phyloP scores from a whole-genome alignment of 1,140 invertebrate species.

The Drosophila santomea region DNA sequence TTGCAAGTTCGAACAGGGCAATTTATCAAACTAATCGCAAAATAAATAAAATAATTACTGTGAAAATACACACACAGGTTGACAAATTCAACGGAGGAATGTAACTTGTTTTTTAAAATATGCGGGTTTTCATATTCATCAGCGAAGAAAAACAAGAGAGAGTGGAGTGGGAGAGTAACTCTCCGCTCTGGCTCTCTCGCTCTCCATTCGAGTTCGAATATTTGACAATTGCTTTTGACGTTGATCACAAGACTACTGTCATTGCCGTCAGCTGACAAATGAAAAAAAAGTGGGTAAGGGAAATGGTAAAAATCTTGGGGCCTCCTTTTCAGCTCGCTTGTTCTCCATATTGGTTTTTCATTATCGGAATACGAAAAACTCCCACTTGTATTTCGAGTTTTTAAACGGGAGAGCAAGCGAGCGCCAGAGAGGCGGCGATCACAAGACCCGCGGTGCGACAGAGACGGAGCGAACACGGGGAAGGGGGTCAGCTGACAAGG shows the following conservation, averaged over 20 bases:
- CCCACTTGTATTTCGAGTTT: conserved; percentile 19
- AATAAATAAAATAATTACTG: conserved; percentile 27
- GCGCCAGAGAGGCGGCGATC: conserved; percentile 37
- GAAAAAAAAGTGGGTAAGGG: conserved; percentile 44
- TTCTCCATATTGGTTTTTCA: conserved; percentile 68
- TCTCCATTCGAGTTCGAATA: conserved; percentile 71
- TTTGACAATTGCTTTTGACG: conserved; percentile 78
- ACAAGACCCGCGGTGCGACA: conserved; percentile 55
- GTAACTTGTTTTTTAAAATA: conserved; percentile 9
- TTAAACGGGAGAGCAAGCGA: conserved; percentile 1
- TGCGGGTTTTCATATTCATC: conserved; percentile 34
- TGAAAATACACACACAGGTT: not conserved
- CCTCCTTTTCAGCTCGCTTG: conserved; percentile 2
- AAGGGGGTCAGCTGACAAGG: conserved; percentile 72
- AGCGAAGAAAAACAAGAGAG: not conserved
- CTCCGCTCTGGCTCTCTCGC: conserved; percentile 27
- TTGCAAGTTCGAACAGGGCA: conserved; percentile 71
- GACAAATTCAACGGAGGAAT: conserved; percentile 1
- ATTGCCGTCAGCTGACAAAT: conserved; percentile 76
- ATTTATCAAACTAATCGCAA: conserved; percentile 17
- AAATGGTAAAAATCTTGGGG: conserved; percentile 17
- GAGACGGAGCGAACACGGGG: conserved; percentile 25
- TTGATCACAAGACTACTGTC: conserved; percentile 77
- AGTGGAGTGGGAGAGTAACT: conserved; percentile 24
- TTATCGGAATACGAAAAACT: not conserved